A percentile compares a stretch with the other conserved stretches of the same genome.
These are phyloP conservation scores for honey bee (Apis mellifera) DNA, from an alignment of 1,140 invertebrate species.

Conservation along the genomic window Amel_HAv3.1 CM009941.2:15172001-15172500, in stretches of 20 bases:
- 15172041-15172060: conserved; percentile 57
- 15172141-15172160: conserved; percentile 82
- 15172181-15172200: conserved; percentile 67
- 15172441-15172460: no score
- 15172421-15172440: no score
- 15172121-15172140: conserved; percentile 82
- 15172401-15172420: no score
- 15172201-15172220: conserved; percentile 37
- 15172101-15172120: conserved; percentile 82
- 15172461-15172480: no score
- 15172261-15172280: conserved; percentile 29
- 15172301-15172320: background rate
- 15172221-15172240: background rate
- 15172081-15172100: conserved; percentile 81
- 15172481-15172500: no score
- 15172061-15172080: conserved; percentile 79
- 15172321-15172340: background rate
- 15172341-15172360: no score
- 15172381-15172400: no score
- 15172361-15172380: no score
- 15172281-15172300: background rate
- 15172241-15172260: conserved; percentile 3
- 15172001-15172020: background rate
- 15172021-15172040: conserved; percentile 16
- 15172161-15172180: conserved; percentile 81